A percentile compares a stretch with the other conserved stretches of the same genome.
Conservation (phyloP, 2,113 vertebrate genomes). For the Barbus barbus region DNA sequence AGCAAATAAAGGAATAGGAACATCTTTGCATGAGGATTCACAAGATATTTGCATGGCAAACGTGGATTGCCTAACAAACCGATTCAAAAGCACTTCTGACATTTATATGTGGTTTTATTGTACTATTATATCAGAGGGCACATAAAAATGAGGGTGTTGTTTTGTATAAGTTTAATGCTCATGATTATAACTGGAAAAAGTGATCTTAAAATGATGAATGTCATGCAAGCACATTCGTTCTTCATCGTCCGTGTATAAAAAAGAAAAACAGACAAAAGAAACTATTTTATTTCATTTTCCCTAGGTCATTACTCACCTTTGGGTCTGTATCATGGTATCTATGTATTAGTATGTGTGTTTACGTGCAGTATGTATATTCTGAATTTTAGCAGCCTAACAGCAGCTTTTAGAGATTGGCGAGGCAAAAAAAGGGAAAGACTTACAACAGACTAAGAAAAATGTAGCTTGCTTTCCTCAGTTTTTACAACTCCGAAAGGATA, state of each 20-base stretch:
- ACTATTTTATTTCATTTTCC: conserved; percentile 12
- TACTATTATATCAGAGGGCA: background rate
- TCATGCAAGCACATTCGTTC: conserved; percentile 24
- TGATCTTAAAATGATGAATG: conserved; percentile 58
- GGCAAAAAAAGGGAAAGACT: conserved; percentile 31
- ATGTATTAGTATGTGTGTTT: conserved; percentile 48
- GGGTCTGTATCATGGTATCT: conserved; percentile 39
- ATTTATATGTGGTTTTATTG: background rate
- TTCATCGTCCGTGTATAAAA: conserved; percentile 19
- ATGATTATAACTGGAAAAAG: conserved; percentile 86
- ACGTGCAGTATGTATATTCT: conserved; percentile 45
- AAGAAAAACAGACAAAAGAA: background rate
- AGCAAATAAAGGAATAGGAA: background rate
- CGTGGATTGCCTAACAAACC: background rate
- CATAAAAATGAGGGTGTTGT: conserved; percentile 64
- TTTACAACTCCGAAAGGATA: background rate
- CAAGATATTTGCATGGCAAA: background rate
- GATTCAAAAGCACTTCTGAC: conserved; percentile 34
- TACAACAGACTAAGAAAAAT: background rate
- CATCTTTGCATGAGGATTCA: conserved; percentile 9
- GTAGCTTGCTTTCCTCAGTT: background rate
- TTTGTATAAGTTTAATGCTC: conserved; percentile 71
- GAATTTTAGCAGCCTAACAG: conserved; percentile 35
- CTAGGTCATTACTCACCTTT: conserved; percentile 11
- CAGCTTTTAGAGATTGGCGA: background rate